Evolutionary conservation across 2,797 vertebrate species (phyloP).

Genomic region (Chelidonichthys spinosus): DNA sequence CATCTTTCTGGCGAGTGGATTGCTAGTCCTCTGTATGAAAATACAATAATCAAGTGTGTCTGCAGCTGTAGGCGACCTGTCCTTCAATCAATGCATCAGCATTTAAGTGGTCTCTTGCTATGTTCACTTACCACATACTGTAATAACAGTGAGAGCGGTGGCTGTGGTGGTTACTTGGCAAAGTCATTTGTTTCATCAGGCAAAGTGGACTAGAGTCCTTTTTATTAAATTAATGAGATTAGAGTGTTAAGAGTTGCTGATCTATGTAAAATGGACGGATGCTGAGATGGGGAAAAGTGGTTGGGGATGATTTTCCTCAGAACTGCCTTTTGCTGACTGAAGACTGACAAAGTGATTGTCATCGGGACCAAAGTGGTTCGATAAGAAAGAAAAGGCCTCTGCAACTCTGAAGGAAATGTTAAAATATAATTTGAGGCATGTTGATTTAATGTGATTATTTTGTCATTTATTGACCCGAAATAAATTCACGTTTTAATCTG

Average conservation of each 20-base stretch:
- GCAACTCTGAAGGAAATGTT: neutral
- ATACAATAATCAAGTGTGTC: constrained; percentile 31
- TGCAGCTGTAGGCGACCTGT: neutral
- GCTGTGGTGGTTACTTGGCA: constrained; percentile 57
- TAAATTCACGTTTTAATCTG: constrained; percentile 42
- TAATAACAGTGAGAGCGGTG: constrained; percentile 65
- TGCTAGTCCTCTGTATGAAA: constrained; percentile 24
- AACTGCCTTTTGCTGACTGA: constrained; percentile 57
- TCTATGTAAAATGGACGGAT: constrained; percentile 53
- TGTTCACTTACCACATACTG: constrained; percentile 41
- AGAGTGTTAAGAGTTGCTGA: constrained; percentile 77
- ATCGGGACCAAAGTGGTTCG: constrained; percentile 24
- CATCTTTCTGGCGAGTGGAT: neutral
- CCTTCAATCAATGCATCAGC: constrained; percentile 46
- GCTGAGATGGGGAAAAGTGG: constrained; percentile 52
- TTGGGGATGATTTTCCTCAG: constrained; percentile 40
- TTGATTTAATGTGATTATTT: constrained; percentile 5
- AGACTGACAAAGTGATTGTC: constrained; percentile 44
- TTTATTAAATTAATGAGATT: constrained; percentile 71
- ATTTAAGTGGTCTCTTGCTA: constrained; percentile 49
- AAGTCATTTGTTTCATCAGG: constrained; percentile 74
- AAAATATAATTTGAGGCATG: neutral
- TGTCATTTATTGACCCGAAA: constrained; percentile 16
- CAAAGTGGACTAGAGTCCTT: constrained; percentile 68
- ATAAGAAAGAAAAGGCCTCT: constrained; percentile 22